Evolutionary conservation across 2,113 vertebrate species (phyloP), one percentile per base, ranked within the genome.

Genomic region (Menura novaehollandiae): DNA sequence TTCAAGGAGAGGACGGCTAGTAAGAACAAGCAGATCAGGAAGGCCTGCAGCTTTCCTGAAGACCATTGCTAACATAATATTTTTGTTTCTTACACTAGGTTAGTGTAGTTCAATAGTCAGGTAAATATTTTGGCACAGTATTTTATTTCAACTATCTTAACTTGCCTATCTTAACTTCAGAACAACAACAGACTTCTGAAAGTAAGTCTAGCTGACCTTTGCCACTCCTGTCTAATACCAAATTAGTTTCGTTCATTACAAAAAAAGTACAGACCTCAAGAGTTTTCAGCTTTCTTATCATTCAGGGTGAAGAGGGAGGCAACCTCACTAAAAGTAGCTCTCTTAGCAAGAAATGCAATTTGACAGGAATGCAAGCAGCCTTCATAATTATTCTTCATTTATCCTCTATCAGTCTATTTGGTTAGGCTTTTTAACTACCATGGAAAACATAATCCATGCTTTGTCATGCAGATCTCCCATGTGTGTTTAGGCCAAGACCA

Each of bases 11-110:
- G 23, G 24, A 87, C 9, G 0, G 39, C 66, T 62, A 32, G 15
- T 41, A 69, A 58, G 37, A 68, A 84, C 72, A 77, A 46, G 46
- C 30, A 78, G 33, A 91, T 35, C 39, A 81, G 17, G 23, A 74
- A 26, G 30, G 51, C 13, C 51, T 84, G 10, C 4, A 68, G 43
- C 43, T 77, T 51, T 62, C 56, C 30, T 62, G 64, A 71, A 74
- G 26, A 69, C 9, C 2, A 2, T 24, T 46, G 37, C 16, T 60
- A 68, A 27, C 8, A 17, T 0, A 66, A 2, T 18, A n/a, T 10
- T 67, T 69, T 75, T 80, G 7, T 44, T 64, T 47, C 6, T 16
- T 76, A 35, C 13, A 28, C 15, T 32, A 47, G 20, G 4, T 53
- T 85, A 55, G 32, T 6, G n/a, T 21, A 39, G 55, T 46, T 60